phyloP scores from a whole-genome alignment of 2,113 vertebrate species.

The Rostratula benghalensis region DNA sequence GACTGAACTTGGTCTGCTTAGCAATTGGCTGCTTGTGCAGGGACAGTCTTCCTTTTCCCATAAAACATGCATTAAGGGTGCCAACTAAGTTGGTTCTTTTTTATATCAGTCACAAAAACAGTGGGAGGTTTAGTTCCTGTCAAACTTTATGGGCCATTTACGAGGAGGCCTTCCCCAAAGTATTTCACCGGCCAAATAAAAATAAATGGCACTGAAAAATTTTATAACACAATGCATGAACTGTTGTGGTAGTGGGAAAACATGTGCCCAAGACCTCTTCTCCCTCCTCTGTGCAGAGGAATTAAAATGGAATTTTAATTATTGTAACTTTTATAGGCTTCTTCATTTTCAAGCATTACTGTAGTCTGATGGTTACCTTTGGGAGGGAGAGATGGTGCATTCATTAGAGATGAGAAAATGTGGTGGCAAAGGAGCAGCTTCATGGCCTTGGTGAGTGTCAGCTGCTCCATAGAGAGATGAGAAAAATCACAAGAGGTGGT shows the following conservation, averaged over 20 bases:
- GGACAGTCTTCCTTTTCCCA: constrained; percentile 53
- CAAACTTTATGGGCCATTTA: constrained; percentile 71
- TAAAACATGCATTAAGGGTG: constrained; percentile 61
- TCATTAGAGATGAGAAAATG: not conserved
- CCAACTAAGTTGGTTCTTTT: constrained; percentile 49
- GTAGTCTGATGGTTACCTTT: not conserved
- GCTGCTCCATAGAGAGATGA: not conserved
- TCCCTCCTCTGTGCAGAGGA: not conserved
- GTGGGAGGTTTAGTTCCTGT: constrained; percentile 69
- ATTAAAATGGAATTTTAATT: constrained; percentile 22
- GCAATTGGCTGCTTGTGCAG: not conserved
- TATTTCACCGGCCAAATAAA: constrained; percentile 69
- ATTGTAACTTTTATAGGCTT: not conserved
- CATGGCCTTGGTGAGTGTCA: not conserved
- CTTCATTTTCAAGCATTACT: not conserved
- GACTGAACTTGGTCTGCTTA: not conserved
- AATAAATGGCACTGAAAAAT: constrained; percentile 65
- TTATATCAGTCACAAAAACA: constrained; percentile 68
- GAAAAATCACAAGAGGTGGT: fast-evolving
- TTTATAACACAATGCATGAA: constrained; percentile 40
- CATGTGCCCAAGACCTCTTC: not conserved
- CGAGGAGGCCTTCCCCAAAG: constrained; percentile 57
- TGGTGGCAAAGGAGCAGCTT: not conserved
- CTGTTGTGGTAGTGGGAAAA: constrained; percentile 37
- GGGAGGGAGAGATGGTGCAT: not conserved